Percentiles rank a stretch among this genome's conserved stretches.
phyloP scores from a whole-genome alignment of 1,140 invertebrate species.

The Bombus consobrinus region DNA sequence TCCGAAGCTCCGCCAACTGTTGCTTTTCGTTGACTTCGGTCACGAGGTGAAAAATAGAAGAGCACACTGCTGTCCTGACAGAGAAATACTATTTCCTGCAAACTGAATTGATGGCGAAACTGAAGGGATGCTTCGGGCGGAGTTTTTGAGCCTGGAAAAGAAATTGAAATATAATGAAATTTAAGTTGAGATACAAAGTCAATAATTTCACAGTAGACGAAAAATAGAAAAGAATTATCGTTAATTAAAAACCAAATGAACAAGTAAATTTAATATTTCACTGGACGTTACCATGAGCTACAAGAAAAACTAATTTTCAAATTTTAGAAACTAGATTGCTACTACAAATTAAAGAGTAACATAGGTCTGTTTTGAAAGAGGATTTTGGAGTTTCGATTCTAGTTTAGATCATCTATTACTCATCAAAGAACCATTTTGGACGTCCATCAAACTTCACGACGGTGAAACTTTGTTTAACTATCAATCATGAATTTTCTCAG shows the following conservation, averaged over 20 bases:
- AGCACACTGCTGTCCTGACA: background rate
- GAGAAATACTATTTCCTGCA: no score
- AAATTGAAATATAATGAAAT: background rate
- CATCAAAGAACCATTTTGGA: background rate
- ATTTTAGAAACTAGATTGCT: background rate
- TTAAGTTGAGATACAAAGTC: background rate
- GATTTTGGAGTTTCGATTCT: background rate
- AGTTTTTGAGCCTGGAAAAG: background rate
- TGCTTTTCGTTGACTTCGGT: conserved; percentile 50
- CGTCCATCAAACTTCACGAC: background rate
- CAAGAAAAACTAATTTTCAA: background rate
- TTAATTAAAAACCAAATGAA: background rate
- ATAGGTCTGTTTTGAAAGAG: background rate
- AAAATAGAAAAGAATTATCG: background rate
- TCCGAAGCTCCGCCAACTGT: conserved; percentile 60
- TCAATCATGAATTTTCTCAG: background rate
- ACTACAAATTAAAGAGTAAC: background rate
- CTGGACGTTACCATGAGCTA: accelerated
- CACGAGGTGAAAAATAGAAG: conserved; percentile 21
- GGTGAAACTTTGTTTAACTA: background rate
- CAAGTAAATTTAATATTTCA: background rate
- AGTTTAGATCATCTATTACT: background rate
- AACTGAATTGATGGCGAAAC: background rate
- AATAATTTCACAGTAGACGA: no score
- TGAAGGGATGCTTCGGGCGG: background rate